A percentile compares a stretch with the other conserved stretches of the same genome.
These are phyloP conservation scores for Dicerorhinus sumatrensis DNA, from an alignment of 2,113 vertebrate species.

Conservation along the genomic window DNA sequence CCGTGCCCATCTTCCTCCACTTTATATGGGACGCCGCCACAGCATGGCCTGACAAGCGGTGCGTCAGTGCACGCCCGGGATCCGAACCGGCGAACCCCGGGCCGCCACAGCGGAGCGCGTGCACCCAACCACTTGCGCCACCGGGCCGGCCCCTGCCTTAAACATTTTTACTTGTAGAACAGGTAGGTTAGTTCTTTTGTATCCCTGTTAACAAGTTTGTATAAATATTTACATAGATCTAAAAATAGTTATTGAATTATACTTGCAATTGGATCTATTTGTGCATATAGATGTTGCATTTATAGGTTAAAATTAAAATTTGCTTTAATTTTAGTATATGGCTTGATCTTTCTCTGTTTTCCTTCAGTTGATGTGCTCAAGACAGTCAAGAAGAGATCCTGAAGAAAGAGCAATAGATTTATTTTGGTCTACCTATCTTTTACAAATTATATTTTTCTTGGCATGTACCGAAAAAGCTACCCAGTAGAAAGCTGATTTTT, in stretches of 20 bases:
- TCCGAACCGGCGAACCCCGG: too few relatives aligned
- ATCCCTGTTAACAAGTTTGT: not conserved
- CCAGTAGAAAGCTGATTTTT: constrained; percentile 12
- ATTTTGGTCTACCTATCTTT: constrained; percentile 9
- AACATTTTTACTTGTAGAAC: not conserved
- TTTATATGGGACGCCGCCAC: too few relatives aligned
- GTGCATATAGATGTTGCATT: not conserved
- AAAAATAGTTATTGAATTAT: not conserved
- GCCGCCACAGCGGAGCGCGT: too few relatives aligned
- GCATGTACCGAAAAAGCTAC: constrained; percentile 28
- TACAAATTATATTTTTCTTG: constrained; percentile 60
- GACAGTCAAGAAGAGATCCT: not conserved
- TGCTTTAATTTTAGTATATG: constrained; percentile 45
- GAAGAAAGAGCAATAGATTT: not conserved
- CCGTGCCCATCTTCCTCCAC: too few relatives aligned
- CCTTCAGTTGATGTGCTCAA: not conserved
- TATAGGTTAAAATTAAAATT: constrained; percentile 13
- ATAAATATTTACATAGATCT: constrained; percentile 11
- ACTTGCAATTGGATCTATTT: not conserved
- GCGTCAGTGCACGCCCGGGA: too few relatives aligned
- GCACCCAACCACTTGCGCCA: too few relatives aligned
- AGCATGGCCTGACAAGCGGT: too few relatives aligned
- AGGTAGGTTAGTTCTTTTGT: not conserved
- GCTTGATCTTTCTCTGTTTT: not conserved
- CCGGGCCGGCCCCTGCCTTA: too few relatives aligned